Evolutionary conservation across 2,113 vertebrate genomes (phyloP).

Genomic region (Notothenia rossii): DNA sequence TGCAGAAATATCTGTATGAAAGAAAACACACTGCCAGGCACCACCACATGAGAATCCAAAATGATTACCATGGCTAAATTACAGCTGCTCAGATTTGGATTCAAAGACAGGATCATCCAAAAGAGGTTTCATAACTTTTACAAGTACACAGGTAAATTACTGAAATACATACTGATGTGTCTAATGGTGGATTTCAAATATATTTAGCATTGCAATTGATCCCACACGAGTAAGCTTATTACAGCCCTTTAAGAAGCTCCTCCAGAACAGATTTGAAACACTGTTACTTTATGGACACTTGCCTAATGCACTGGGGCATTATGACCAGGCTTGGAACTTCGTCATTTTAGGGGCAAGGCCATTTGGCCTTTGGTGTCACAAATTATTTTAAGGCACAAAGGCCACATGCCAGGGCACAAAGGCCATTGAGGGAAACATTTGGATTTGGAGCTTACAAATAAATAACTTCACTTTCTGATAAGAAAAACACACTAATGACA

Average conservation of each 20-base stretch:
- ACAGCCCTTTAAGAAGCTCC: neutral
- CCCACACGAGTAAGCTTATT: neutral
- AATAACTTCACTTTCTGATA: no score
- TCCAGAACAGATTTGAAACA: slow-evolving; percentile 2
- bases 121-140: slow-evolving; percentile 43
- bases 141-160: slow-evolving; percentile 12
- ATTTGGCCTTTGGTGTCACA: no score
- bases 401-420: no score
- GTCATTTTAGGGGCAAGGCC: no score
- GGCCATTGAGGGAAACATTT: no score
- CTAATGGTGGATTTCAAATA: neutral
- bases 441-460: no score
- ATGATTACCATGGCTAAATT: slow-evolving; percentile 54
- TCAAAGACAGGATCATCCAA: slow-evolving; percentile 37
- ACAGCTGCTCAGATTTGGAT: slow-evolving; percentile 41
- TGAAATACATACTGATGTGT: slow-evolving; percentile 15
- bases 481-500: no score
- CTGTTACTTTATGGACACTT: neutral
- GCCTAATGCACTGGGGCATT: neutral
- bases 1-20: slow-evolving; percentile 26
- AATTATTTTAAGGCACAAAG: no score
- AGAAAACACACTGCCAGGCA: slow-evolving; percentile 44
- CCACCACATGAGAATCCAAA: slow-evolving; percentile 37
- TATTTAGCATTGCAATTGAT: neutral
- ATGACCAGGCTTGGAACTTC: no score